phyloP scores from a whole-genome alignment of 1,140 invertebrate genomes.

The Oncopodura yosiiana region DNA sequence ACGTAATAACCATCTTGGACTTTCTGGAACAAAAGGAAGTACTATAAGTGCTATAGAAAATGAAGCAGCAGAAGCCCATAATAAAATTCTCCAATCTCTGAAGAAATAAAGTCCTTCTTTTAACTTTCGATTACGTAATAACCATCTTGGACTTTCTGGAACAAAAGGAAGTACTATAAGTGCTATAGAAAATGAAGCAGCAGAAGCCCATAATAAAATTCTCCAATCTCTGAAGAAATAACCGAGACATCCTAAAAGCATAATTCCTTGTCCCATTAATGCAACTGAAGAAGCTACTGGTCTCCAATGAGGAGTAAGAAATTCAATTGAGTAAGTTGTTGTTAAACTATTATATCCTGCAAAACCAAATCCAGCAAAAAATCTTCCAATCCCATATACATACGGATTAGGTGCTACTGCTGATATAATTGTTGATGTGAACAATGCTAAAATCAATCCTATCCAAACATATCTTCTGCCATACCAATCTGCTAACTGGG shows the following conservation, averaged over 20 bases:
- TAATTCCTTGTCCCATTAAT: conserved; percentile 21
- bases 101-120: too few relatives aligned
- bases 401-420: conserved; percentile 19
- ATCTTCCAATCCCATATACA: conserved; percentile 12
- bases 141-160: conserved; percentile 44
- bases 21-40: conserved; percentile 37
- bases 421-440: neutral
- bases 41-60: too few relatives aligned
- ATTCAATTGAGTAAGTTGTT: conserved; percentile 19
- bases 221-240: conserved; percentile 25
- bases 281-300: conserved; percentile 7
- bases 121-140: conserved; percentile 41
- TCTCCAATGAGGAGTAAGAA: conserved; percentile 17
- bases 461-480: conserved; percentile 5
- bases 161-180: too few relatives aligned
- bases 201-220: conserved; percentile 4
- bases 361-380: conserved; percentile 21
- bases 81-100: conserved; percentile 17
- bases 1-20: conserved; percentile 28
- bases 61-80: too few relatives aligned
- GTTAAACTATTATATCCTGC: conserved; percentile 18
- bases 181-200: too few relatives aligned
- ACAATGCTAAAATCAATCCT: neutral
- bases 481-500: conserved; percentile 18
- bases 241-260: conserved; percentile 10